Evolutionary conservation across 2,797 vertebrate genomes (phyloP).

Genomic region (Sylvia borin): DNA sequence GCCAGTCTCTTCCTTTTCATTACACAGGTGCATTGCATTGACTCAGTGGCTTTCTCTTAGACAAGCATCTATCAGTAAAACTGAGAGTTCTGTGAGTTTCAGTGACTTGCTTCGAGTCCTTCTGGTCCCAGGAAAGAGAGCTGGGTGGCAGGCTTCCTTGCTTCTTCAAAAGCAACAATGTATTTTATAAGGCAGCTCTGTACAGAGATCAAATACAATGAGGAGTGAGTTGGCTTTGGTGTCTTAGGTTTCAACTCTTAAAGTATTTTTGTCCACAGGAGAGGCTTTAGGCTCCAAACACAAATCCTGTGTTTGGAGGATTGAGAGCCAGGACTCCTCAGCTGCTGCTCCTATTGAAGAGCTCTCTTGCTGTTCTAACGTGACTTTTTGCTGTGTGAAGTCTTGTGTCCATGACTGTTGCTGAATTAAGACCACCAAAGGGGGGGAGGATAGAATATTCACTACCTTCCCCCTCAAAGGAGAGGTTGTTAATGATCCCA

Average conservation of each 20-base stretch:
- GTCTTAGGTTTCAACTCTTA: neutral
- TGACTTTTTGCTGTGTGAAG: rapidly evolving
- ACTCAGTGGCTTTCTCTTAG: neutral
- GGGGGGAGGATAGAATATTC: neutral
- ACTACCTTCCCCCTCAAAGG: too few relatives aligned
- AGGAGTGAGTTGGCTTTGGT: neutral
- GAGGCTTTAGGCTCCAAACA: neutral
- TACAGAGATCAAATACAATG: neutral
- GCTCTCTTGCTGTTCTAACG: neutral
- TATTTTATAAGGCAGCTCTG: neutral
- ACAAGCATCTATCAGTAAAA: rapidly evolving
- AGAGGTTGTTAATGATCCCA: neutral
- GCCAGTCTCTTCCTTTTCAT: neutral
- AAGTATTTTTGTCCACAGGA: neutral
- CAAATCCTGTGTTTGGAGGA: neutral
- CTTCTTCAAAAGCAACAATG: neutral
- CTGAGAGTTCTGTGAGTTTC: too few relatives aligned
- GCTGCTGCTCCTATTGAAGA: neutral
- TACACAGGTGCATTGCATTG: rapidly evolving
- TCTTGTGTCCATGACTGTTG: rapidly evolving
- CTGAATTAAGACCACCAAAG: neutral
- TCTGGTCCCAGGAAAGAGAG: neutral
- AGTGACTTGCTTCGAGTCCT: neutral
- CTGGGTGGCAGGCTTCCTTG: neutral
- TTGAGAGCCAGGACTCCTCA: neutral